Evolutionary conservation across 2,888 invertebrate genomes (phyloP), one percentile per base, ranked within the genome.

Genomic region (Germaria angustata): DNA sequence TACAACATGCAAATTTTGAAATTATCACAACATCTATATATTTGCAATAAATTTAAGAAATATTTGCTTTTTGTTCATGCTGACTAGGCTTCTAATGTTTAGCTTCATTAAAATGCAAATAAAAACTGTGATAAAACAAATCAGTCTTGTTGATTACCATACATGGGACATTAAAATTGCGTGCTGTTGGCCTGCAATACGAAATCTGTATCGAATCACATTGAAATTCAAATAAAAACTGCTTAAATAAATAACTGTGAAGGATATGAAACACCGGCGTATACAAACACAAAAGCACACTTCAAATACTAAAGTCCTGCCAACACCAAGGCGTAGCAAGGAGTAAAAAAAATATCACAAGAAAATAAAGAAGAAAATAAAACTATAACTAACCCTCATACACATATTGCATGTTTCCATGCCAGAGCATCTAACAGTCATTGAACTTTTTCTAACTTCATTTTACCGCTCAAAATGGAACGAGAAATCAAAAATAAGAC

Each of bases 191-290:
- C 28, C 32, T 46, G 32, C 39, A 55, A 11, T 66, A 81, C 65
- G 59, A 68, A 81, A 24, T 77, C 53, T 65, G 68, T 77, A 81
- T 66, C 65, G 76, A 71, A 66, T 81, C 24, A 55, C 32, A 61
- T 68, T 57, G 17, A 76, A 71, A 71, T 71, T 76, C 49, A 41
- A 39, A 49, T 44, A 15, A 66, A 73, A 68, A 36, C 57, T 49
- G 13, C 53, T 53, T 24, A 71, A 71, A 71, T 24, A 71, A 71
- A 71, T 32, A 32, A 15, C 49, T 41, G 61, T 39, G 28, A 61
- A 61, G 61, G 49, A 61, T 61, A 39, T 49, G 3, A 13, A 1
- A 32, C 11, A 15, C 34, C 49, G n/a, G n/a, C n/a, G n/a, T n/a
- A n/a, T n/a, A n/a, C n/a, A n/a, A n/a, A 57, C 24, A 36, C 15